These are phyloP conservation scores for Notarius quadriscutis DNA, from an alignment of 2,113 vertebrate species.

Conservation along the genomic window DNA sequence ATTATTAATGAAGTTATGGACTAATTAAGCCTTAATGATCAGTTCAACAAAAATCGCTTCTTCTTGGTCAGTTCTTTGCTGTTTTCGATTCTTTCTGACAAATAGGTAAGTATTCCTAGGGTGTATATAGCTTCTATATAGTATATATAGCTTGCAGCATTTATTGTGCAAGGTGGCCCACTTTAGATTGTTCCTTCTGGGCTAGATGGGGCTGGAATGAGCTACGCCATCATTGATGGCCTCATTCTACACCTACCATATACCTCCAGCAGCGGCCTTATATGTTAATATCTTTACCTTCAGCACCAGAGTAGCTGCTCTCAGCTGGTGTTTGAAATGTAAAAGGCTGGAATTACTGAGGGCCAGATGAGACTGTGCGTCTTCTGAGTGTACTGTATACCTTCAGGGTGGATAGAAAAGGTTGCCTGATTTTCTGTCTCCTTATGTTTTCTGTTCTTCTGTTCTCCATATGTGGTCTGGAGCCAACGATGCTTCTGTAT, in stretches of 20 bases:
- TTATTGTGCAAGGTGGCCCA: no score
- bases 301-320: neutral
- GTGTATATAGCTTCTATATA: no score
- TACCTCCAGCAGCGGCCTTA: neutral
- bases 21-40: no score
- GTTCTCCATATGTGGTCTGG: neutral
- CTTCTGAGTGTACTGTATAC: neutral
- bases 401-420: neutral
- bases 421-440: neutral
- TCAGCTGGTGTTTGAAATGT: neutral
- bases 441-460: neutral
- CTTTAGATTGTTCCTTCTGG: no score
- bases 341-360: neutral
- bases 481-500: slow-evolving; percentile 12
- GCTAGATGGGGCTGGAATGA: no score
- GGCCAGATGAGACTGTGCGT: neutral
- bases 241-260: neutral
- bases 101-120: no score
- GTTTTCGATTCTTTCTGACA: no score
- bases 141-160: no score
- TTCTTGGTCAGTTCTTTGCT: no score
- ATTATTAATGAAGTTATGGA: no score
- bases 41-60: no score
- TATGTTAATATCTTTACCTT: neutral
- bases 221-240: no score